Base-by-base conservation (phyloP, 2,113 vertebrate genomes). In the Dasyprocta punctata region DNA sequence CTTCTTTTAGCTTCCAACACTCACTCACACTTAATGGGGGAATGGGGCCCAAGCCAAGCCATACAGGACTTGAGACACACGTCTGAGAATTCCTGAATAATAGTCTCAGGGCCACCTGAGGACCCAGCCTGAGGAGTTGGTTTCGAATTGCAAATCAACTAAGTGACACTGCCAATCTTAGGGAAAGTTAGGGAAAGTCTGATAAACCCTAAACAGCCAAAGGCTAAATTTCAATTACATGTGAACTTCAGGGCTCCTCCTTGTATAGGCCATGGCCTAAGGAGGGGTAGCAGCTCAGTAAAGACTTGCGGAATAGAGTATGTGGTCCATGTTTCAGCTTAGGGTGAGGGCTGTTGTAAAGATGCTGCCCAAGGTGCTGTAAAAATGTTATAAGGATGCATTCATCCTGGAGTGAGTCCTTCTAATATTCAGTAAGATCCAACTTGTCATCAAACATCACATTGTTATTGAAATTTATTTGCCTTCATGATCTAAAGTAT, bases 171-270 rank as follows among this genome's bases (percentile, higher is more conserved):
- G 44, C 73, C 33, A 54, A 78, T 14, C 87, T 95, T 54, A 85
- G 38, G 47, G 38, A 94, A 56, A 92, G 38, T 60, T 54, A 85
- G 52, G 47, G 38, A 94, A 56, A 92, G 38, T 60, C 85, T 65
- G 19, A 28, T 67, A 82, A 87, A 52, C 33, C 28, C 52, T 82
- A 61, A 38, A 41, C 24, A 93, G 85, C 56, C 65, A 77, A 82
- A 92, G 81, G 81, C 63, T 87, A 82, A 80, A n/a, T 92, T 90
- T 65, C n/a, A 88, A 92, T 67, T 6, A 86, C 56, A 33, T 58
- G 9, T 49, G 19, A 69, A 49, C 80, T 82, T 63, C 14, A 88
- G 78, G 67, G 20, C 24, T 82, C 38, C 78, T 28, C 86, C 86
- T 54, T 61, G 22, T 2, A 69, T 41, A 41, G 52, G n/a, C n/a